Conservation (phyloP, 2,888 invertebrate species). For the Lithosia quadra region DNA sequence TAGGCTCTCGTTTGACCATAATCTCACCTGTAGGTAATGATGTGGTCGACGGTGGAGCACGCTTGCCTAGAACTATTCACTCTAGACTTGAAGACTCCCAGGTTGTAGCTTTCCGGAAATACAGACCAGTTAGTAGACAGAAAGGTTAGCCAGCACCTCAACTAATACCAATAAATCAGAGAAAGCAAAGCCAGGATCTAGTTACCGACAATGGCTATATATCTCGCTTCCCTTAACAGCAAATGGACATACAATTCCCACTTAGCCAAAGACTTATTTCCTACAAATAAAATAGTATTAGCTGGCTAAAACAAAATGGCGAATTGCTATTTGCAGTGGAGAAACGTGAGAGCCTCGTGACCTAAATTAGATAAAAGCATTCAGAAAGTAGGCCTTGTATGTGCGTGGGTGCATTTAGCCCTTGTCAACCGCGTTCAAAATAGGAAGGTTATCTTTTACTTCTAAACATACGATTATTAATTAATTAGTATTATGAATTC, state of each 20-base stretch:
- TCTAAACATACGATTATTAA: too few species aligned
- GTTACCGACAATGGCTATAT: not conserved
- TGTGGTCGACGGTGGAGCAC: too few species aligned
- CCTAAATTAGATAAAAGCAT: constrained; percentile 44
- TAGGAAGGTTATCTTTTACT: not conserved
- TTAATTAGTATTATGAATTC: too few species aligned
- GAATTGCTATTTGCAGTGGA: constrained; percentile 17
- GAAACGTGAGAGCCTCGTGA: constrained; percentile 26
- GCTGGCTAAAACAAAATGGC: constrained; percentile 25
- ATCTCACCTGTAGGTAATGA: too few species aligned
- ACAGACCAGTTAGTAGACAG: too few species aligned
- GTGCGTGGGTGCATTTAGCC: not conserved
- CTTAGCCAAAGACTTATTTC: constrained; percentile 7
- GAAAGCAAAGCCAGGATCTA: not conserved
- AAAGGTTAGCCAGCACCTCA: too few species aligned
- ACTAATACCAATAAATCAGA: too few species aligned
- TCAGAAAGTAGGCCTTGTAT: constrained; percentile 8
- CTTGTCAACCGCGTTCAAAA: not conserved
- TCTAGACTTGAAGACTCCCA: too few species aligned
- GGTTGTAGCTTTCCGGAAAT: too few species aligned
- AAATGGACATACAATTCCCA: constrained; percentile 1
- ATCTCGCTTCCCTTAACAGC: not conserved
- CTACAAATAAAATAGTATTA: constrained; percentile 12
- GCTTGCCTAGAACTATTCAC: too few species aligned
- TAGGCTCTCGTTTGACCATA: too few species aligned